phyloP scores from a whole-genome alignment of 2,113 vertebrate genomes.

The Sturnira hondurensis region DNA sequence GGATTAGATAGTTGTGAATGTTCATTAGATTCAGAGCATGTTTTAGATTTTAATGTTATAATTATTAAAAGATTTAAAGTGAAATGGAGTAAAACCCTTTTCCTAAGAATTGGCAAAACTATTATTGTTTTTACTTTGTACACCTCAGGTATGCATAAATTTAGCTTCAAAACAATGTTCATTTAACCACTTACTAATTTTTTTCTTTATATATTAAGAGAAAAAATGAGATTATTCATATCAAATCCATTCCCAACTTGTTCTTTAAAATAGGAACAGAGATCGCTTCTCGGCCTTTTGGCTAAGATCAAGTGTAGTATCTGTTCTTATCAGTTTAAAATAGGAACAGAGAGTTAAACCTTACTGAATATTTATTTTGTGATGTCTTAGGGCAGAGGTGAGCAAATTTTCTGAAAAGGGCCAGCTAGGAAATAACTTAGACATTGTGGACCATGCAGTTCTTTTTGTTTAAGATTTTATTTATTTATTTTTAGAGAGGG shows the following conservation, averaged over 20 bases:
- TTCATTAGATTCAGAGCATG: neutral
- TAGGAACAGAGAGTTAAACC: neutral
- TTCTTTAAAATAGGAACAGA: too few species aligned
- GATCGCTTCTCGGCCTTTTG: too few species aligned
- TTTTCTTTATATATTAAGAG: neutral
- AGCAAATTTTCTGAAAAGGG: neutral
- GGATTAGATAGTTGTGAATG: neutral
- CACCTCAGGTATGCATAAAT: neutral
- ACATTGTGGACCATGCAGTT: neutral
- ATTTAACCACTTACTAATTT: neutral
- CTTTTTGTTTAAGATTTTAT: too few species aligned
- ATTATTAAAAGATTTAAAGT: neutral
- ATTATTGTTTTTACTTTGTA: neutral
- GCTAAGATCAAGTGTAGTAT: too few species aligned
- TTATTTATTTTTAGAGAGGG: too few species aligned
- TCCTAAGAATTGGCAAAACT: neutral
- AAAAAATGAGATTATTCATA: constrained; percentile 10
- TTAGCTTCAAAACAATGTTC: constrained; percentile 47
- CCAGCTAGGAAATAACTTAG: neutral
- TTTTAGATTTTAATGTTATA: constrained; percentile 9
- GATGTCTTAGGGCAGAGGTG: neutral
- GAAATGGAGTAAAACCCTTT: neutral
- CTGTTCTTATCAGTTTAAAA: too few species aligned
- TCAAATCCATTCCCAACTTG: neutral
- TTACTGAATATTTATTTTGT: neutral